Evolutionary conservation across 2,797 vertebrate species (phyloP), one percentile per base, ranked within the genome.

Genomic region (Eleutherodactylus coqui): DNA sequence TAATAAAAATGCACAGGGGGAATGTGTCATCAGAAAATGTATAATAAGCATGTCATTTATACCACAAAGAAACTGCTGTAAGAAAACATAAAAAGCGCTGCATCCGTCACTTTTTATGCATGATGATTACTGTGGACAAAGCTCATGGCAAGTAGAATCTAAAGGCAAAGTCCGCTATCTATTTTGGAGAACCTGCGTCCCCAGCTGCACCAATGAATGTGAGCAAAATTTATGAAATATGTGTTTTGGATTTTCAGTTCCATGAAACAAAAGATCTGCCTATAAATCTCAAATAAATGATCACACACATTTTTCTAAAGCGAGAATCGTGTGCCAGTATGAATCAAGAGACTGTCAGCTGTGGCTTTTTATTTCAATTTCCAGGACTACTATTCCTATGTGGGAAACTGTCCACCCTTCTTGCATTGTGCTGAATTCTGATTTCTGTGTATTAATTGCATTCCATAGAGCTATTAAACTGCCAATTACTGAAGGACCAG

Each of bases 401-500:
- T 49, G 53, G 72, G 55, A 76, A 76, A 77, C 55, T 21, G 55
- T 55, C 70, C 55, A 62, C 53, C 43, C 79, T 64, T 82, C n/a
- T 38, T 64, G n/a, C 6, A 34, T 67, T 82, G 32, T 82, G 70
- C 62, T 82, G 79, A 82, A 82, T 82, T 47, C 58, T 38, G 80
- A 49, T 83, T 81, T 83, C 73, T 64, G n/a, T 85, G 87, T 88
- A 90, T 91, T 93, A 93, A 87, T 90, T 86, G 88, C 88, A 86
- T 92, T 92, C 91, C 90, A 84, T 92, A 91, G 93, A 92, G 92
- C 89, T 87, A 93, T 93, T 89, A 86, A 90, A 93, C 93, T 89
- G 92, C 91, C 90, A 92, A 92, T 92, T 93, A 93, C 92, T 91
- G 90, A 88, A 90, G 90, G 89, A 90, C 89, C 88, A 89, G 89